Evolutionary conservation across 2,797 vertebrate genomes (phyloP).

Genomic region (Labeo calbasu): DNA sequence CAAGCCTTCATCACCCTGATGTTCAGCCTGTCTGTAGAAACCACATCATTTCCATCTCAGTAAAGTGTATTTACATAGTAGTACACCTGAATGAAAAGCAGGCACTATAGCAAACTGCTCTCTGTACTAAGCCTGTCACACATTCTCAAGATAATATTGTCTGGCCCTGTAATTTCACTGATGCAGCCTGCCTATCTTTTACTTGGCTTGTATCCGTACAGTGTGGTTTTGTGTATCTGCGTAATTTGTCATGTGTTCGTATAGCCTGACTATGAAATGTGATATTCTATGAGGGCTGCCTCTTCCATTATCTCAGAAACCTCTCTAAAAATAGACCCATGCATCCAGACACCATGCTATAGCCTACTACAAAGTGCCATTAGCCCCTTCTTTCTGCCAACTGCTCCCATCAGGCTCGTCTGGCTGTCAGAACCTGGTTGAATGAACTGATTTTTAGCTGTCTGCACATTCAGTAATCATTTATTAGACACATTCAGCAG

Average conservation of each 20-base stretch:
- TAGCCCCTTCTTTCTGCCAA: slow-evolving; percentile 23
- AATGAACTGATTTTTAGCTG: not conserved
- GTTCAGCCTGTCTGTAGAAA: slow-evolving; percentile 9
- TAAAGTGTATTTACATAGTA: slow-evolving; percentile 49
- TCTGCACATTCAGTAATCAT: not conserved
- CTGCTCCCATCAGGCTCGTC: not conserved
- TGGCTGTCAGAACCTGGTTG: not conserved
- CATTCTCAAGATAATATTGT: slow-evolving; percentile 40
- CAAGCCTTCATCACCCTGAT: not conserved
- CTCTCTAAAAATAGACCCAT: slow-evolving; percentile 40
- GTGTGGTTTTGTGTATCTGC: slow-evolving; percentile 46
- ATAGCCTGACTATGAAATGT: slow-evolving; percentile 40
- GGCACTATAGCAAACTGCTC: slow-evolving; percentile 37
- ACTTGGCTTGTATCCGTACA: slow-evolving; percentile 1
- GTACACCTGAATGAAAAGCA: slow-evolving; percentile 48
- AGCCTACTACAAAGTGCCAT: slow-evolving; percentile 32
- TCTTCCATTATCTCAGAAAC: slow-evolving; percentile 46
- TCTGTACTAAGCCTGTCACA: slow-evolving; percentile 22
- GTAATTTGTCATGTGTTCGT: slow-evolving; percentile 38
- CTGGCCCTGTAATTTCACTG: not conserved
- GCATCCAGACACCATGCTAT: slow-evolving; percentile 34
- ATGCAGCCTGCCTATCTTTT: slow-evolving; percentile 39
- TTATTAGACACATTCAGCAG: not conserved
- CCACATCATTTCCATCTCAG: slow-evolving; percentile 42
- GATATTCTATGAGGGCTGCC: slow-evolving; percentile 41